Evolutionary conservation across 2,888 invertebrate genomes (phyloP), one percentile per base, ranked within the genome.

Genomic region (Drosophila colorata): DNA sequence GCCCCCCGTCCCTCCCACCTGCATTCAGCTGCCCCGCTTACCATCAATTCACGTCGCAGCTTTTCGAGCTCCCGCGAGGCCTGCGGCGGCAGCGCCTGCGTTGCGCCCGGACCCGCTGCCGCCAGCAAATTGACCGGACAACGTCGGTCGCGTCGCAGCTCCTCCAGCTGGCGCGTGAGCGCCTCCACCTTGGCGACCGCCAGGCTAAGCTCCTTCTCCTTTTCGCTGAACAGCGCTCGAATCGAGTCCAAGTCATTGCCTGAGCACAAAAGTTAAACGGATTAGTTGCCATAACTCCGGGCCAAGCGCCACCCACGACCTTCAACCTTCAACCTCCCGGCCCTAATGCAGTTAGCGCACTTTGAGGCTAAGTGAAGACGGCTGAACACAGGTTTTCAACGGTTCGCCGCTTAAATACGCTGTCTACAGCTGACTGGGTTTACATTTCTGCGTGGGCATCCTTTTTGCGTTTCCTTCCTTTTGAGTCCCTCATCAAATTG

Each of bases 181-280:
- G 98, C 98, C 91, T 99, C 98, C 90, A 99, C 99, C 93, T 98
- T 98, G 90, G 97, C 97, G 91, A 99, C 98, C n/a, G 99, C 99
- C 94, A 98, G 93, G 61, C 98, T 97, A 70, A 99, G 93, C 93
- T 99, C 98, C 93, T 98, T 98, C 92, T 99, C 99, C 92, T 99
- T 99, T 92, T 98, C 98, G 94, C 97, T 98, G 95, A 98, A 99
- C 68, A 98, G 94, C 75, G 98, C 97, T 90, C 98, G 95, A 92
- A 98, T 98, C 80, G 98, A 97, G 93, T 99, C 98, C 93, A 99
- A 94, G 94, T 99, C 99, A 91, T 97, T 97, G 89, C 97, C 98
- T 97, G 93, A 31, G 64, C 71, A 69, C 68, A 57, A 73, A 55
- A 46, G 63, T 70, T 70, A 68, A 78, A 74, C 47, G 58, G 59